Base-by-base conservation (phyloP, 2,113 vertebrate species). In the Redunca redunca region DNA sequence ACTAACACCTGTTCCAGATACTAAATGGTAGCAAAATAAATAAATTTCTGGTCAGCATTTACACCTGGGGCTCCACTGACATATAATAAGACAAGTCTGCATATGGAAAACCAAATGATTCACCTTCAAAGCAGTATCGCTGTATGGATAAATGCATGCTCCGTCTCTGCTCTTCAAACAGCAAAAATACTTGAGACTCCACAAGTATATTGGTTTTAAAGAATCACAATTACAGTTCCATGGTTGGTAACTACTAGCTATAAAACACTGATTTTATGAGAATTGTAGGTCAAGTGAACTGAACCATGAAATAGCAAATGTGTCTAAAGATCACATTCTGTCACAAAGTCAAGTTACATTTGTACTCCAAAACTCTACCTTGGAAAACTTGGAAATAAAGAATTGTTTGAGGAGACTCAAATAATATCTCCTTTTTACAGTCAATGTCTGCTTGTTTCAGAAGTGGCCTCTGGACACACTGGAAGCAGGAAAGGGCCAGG, bases 1-100 rank as follows among this genome's bases (percentile, higher is more conserved):
- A 86, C 97, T 17, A 92, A 97, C 97, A 98, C 97, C 98, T 97
- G 98, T 98, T 98, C 94, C 93, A 91, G 88, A 97, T 78, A 93
- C 67, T 71, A 94, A 95, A 62, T 57, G 60, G 25, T 60, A 58
- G 55, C 28, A 88, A 94, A 95, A 94, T 91, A 96, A 94, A 92
- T 64, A 97, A 90, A 88, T 82, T 40, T 12, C 81, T 71, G 48
- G 74, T 94, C 94, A 92, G 53, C 78, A n/a, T 94, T 97, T 96
- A 94, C 94, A 88, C 89, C 95, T 95, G 92, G 90, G 90, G 19
- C 77, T 97, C 64, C 78, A 36, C 33, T 94, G 85, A 85, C 81
- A 89, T n/a, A 28, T 40, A 95, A 62, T 36, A 82, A 90, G 90
- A 95, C 87, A 86, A 53, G 52, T 78, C 25, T 92, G 62, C 95